Conservation (phyloP, 2,797 vertebrate species). For the Scleropages formosus region DNA sequence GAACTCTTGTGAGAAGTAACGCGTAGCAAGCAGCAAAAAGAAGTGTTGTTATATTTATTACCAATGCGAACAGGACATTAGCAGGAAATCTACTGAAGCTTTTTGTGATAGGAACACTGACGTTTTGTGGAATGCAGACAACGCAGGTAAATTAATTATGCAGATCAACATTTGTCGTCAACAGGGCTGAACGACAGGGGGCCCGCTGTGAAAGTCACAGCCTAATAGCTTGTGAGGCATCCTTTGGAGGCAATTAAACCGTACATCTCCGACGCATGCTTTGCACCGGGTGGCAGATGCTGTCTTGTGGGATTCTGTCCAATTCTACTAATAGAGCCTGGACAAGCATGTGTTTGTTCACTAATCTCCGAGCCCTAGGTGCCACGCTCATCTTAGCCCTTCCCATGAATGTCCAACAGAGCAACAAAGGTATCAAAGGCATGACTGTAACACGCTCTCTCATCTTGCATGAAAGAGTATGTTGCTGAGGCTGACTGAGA, state of each 20-base stretch:
- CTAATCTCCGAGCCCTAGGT: not conserved
- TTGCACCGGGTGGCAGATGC: not conserved
- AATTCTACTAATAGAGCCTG: not conserved
- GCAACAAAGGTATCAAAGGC: not conserved
- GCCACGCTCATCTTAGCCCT: not conserved
- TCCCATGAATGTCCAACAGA: not conserved
- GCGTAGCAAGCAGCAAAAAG: no score
- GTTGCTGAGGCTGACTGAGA: not conserved
- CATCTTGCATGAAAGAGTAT: not conserved
- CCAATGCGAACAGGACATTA: no score
- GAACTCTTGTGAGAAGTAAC: no score
- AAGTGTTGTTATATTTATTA: no score
- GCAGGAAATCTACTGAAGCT: not conserved
- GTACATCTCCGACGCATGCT: not conserved
- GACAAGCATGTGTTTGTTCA: not conserved
- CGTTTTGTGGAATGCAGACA: not conserved
- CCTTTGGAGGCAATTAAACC: not conserved
- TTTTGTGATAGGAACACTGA: not conserved
- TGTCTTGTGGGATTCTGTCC: slow-evolving; percentile 7
- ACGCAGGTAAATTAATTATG: slow-evolving; percentile 11
- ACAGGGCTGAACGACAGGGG: not conserved
- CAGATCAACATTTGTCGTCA: not conserved
- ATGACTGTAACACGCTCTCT: not conserved
- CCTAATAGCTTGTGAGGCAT: not conserved
- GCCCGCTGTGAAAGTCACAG: slow-evolving; percentile 1